These are phyloP conservation scores for Neria commutata DNA, from an alignment of 2,888 invertebrate species.

Conservation along the genomic window DNA sequence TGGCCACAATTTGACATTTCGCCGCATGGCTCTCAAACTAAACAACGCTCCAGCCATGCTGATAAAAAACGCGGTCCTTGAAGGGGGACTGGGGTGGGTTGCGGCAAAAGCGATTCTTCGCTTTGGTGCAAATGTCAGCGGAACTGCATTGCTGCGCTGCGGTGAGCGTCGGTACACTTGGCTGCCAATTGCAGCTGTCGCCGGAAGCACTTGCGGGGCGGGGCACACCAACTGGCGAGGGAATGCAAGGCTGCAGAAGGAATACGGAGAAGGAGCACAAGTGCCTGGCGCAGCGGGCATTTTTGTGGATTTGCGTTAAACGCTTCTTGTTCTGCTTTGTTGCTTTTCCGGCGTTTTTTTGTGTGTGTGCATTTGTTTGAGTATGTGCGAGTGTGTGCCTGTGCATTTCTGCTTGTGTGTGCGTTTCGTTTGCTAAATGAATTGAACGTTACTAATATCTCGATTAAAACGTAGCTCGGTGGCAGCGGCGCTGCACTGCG, in stretches of 20 bases:
- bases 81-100: too few relatives aligned
- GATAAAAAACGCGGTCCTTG: too few relatives aligned
- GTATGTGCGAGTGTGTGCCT: neutral
- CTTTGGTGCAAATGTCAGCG: neutral
- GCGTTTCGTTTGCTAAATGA: conserved; percentile 36
- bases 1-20: conserved; percentile 51
- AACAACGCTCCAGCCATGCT: too few relatives aligned
- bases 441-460: conserved; percentile 49
- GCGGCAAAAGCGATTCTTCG: too few relatives aligned
- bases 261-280: neutral
- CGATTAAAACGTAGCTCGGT: conserved; percentile 41
- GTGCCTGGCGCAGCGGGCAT: neutral
- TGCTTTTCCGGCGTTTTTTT: too few relatives aligned
- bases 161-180: conserved; percentile 33
- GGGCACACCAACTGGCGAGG: neutral
- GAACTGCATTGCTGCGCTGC: neutral
- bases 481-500: too few relatives aligned
- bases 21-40: conserved; percentile 36
- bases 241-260: neutral
- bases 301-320: neutral
- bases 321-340: neutral
- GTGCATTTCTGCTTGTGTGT: neutral
- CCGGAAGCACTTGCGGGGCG: conserved; percentile 8
- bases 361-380: neutral
- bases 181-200: conserved; percentile 53